Conservation (phyloP, 2,113 vertebrate genomes). For the Girardinichthys multiradiatus region DNA sequence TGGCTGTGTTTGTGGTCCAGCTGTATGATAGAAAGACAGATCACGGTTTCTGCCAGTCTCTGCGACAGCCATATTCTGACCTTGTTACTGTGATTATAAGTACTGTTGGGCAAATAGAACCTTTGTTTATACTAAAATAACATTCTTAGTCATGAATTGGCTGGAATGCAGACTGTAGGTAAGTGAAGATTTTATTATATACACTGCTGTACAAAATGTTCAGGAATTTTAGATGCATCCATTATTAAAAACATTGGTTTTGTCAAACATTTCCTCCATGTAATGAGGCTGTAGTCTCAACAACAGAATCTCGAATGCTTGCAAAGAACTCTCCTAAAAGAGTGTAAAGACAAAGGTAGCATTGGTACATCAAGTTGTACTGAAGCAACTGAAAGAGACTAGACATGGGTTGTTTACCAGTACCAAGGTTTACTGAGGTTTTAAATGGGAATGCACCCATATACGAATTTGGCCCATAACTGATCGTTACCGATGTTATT, state of each 20-base stretch:
- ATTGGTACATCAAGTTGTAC: too few species aligned
- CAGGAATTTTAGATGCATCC: neutral
- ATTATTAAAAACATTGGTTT: neutral
- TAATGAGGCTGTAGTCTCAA: too few species aligned
- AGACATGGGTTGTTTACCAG: too few species aligned
- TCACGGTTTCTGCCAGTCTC: constrained; percentile 29
- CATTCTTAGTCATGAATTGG: constrained; percentile 32
- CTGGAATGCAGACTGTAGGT: constrained; percentile 10
- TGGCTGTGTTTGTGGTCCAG: constrained; percentile 35
- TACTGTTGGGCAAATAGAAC: constrained; percentile 43
- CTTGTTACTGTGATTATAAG: constrained; percentile 42
- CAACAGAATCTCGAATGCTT: too few species aligned
- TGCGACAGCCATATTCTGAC: constrained; percentile 44
- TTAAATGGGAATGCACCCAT: too few species aligned
- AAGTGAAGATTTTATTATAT: constrained; percentile 5
- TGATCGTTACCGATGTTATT: too few species aligned
- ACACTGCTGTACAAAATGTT: neutral
- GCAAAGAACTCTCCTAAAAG: too few species aligned
- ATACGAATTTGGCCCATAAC: too few species aligned
- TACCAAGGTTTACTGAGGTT: too few species aligned
- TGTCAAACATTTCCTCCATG: too few species aligned
- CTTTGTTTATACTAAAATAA: constrained; percentile 43
- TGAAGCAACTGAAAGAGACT: too few species aligned
- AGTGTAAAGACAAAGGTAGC: too few species aligned
- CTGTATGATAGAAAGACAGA: constrained; percentile 35